These are phyloP conservation scores for Cydia strobilella DNA, from an alignment of 1,140 invertebrate species.

Conservation along the genomic window DNA sequence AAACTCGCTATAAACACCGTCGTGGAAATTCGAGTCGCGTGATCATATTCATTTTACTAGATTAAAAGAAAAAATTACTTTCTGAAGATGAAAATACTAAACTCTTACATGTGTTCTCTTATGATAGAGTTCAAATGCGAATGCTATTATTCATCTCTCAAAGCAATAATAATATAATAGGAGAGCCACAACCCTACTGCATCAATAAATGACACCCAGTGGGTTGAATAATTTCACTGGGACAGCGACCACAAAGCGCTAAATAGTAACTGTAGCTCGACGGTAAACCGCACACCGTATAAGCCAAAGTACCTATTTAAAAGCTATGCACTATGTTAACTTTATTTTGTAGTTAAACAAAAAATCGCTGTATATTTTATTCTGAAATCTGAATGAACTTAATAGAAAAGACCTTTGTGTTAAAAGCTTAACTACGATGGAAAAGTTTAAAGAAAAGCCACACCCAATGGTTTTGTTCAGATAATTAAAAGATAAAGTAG, in stretches of 20 bases:
- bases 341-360: not conserved
- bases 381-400: not conserved
- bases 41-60: not conserved
- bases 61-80: not conserved
- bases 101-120: not conserved
- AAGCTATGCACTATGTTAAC: no score
- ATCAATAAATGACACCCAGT: slow-evolving; percentile 28
- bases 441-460: slow-evolving; percentile 1
- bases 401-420: not conserved
- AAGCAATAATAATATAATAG: not conserved
- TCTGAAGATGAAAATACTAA: not conserved
- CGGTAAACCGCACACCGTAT: not conserved
- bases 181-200: slow-evolving; percentile 1
- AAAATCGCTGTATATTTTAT: not conserved
- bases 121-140: not conserved
- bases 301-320: not conserved
- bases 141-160: not conserved
- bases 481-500: slow-evolving; percentile 8
- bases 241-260: slow-evolving; percentile 18
- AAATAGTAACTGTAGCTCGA: slow-evolving; percentile 25
- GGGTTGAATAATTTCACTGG: slow-evolving; percentile 29
- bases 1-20: slow-evolving; percentile 1
- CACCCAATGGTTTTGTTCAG: not conserved
- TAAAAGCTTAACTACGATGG: not conserved
- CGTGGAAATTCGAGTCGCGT: slow-evolving; percentile 5